These are phyloP conservation scores for Epinephelus cyanopodus DNA, from an alignment of 2,113 vertebrate species.

Conservation along the genomic window DNA sequence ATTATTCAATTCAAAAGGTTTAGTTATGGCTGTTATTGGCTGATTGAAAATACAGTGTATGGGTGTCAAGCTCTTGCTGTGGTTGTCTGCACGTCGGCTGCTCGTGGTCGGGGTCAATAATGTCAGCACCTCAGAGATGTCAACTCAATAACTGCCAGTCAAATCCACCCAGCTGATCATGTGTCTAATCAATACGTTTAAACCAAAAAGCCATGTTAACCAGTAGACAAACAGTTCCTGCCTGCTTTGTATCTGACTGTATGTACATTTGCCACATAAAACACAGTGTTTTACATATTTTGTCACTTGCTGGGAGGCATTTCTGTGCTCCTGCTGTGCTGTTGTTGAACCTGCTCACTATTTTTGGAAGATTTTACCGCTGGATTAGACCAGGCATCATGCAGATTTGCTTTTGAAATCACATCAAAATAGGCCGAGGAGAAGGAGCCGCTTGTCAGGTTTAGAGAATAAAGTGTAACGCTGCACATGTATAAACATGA, in stretches of 20 bases:
- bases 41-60: constrained; percentile 36
- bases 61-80: constrained; percentile 16
- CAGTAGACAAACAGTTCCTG: constrained; percentile 38
- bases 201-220: constrained; percentile 50
- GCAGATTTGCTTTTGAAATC: constrained; percentile 30
- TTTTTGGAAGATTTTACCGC: constrained; percentile 19
- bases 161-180: constrained; percentile 47
- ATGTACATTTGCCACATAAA: constrained; percentile 5
- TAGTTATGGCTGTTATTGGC: constrained; percentile 58
- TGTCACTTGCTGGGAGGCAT: background rate
- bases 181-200: constrained; percentile 56
- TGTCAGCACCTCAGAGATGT: constrained; percentile 44
- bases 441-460: constrained; percentile 24
- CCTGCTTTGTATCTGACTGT: background rate
- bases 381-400: constrained; percentile 18
- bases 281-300: constrained; percentile 14
- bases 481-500: constrained; percentile 30
- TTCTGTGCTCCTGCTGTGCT: background rate
- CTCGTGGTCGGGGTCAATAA: constrained; percentile 35
- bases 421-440: constrained; percentile 8
- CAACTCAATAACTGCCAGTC: constrained; percentile 60
- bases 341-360: background rate
- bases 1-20: constrained; percentile 53
- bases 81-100: constrained; percentile 11
- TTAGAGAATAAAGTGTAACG: constrained; percentile 7